Percentiles rank a stretch among this genome's conserved stretches.
phyloP scores from a whole-genome alignment of 2,113 vertebrate species.

The Podarcis muralis region DNA sequence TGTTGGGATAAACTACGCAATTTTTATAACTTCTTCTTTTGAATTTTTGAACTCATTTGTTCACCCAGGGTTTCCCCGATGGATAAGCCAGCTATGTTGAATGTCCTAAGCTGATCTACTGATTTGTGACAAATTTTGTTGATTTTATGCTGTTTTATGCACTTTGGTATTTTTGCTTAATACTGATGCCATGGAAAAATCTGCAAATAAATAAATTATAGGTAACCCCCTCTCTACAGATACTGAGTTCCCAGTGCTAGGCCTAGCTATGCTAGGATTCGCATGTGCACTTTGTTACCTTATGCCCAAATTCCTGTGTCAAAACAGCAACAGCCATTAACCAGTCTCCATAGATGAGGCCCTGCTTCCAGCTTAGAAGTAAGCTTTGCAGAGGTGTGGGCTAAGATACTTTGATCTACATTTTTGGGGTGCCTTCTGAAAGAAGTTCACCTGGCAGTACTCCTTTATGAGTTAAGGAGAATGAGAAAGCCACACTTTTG shows the following conservation, averaged over 20 bases:
- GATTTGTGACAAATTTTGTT: too few relatives aligned
- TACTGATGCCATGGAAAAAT: too few relatives aligned
- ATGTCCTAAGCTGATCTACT: too few relatives aligned
- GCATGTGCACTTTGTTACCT: too few relatives aligned
- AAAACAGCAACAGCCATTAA: background rate
- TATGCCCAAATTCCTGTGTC: background rate
- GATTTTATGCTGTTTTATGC: too few relatives aligned
- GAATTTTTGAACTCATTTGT: background rate
- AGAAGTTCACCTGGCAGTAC: background rate
- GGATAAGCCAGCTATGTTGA: too few relatives aligned
- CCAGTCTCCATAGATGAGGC: too few relatives aligned
- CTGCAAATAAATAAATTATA: too few relatives aligned
- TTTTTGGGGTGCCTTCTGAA: background rate
- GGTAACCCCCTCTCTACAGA: background rate
- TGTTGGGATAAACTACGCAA: background rate
- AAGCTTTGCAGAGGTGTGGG: background rate
- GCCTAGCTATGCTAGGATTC: background rate
- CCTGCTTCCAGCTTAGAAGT: background rate
- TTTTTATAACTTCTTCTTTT: background rate
- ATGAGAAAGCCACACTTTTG: background rate
- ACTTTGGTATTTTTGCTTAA: too few relatives aligned
- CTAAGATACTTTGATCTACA: background rate
- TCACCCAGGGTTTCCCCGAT: too few relatives aligned
- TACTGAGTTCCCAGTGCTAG: background rate
- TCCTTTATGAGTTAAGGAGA: background rate